phyloP scores from a whole-genome alignment of 2,113 vertebrate species.

The Mystacornis crossleyi region DNA sequence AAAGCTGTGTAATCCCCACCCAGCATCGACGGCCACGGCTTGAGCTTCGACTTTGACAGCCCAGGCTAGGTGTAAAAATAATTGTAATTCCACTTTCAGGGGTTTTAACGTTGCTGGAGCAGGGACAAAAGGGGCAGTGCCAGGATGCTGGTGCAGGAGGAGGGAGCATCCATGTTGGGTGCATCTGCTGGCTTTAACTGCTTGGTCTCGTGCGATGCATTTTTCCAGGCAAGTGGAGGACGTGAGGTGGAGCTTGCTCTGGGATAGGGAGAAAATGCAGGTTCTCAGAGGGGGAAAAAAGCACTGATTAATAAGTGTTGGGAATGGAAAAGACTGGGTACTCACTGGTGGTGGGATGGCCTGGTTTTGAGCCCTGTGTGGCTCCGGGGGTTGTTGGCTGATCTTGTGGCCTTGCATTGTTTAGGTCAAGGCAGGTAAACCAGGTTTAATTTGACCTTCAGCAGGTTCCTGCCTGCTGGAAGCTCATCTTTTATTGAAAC shows the following conservation, averaged over 20 bases:
- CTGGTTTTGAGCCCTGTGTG: fast-evolving
- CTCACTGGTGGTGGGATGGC: not conserved
- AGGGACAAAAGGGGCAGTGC: not conserved
- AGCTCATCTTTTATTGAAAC: not conserved
- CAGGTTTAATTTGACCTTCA: not conserved
- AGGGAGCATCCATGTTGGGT: not conserved
- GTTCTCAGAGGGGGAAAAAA: not conserved
- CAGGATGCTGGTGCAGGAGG: not conserved
- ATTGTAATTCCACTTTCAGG: not conserved
- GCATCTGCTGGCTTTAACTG: not conserved
- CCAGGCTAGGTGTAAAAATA: not conserved
- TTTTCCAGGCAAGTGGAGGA: not conserved
- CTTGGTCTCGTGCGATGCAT: fast-evolving
- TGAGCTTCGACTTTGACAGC: not conserved
- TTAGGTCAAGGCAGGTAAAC: not conserved
- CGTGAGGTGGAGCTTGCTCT: not conserved
- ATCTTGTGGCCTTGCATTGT: not conserved
- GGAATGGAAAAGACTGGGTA: not conserved
- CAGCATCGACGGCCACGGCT: not conserved
- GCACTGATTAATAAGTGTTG: not conserved
- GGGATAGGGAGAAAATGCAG: not conserved
- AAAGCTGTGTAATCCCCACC: conserved; percentile 10
- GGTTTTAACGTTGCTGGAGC: not conserved
- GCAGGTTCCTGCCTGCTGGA: not conserved
- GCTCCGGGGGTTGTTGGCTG: not conserved